Base-by-base conservation (phyloP, 2,888 invertebrate genomes). In the Lycia hirtaria region DNA sequence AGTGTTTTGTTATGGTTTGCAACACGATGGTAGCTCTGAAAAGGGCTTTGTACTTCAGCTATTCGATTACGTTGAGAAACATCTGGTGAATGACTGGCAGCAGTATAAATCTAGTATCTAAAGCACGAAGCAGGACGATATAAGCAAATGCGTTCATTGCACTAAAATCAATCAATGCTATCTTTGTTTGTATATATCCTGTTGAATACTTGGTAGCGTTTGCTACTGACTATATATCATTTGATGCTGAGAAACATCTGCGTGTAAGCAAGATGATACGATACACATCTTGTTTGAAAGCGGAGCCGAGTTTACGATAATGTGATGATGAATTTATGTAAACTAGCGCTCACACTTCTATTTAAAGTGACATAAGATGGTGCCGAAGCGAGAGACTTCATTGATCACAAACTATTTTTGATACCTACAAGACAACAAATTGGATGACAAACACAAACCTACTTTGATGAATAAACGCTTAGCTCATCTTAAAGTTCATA, bases 1-100 rank as follows among this genome's bases (percentile, higher is more conserved):
- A 69, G 70, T 76, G 72, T 77, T 81, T 79, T 80, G 79, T 80
- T 80, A 76, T 76, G 74, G 74, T 51, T 75, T 75, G 72, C 71
- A 70, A 68, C 72, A 76, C 64, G 60, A 60, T 58, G 60, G 62
- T 54, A 60, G 51, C 68, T 62, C 64, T 60, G 65, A 73, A 71
- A n/a, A 72, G 69, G 69, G 68, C 68, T 69, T 69, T 65, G 57
- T 58, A 37, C 28, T 52, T 49, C 24, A 48, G 30, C 41, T 49
- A 52, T 56, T 47, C 51, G 24, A 56, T 41, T 51, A 12, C 33
- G 65, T 57, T 59, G 59, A 57, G 53, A 59, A 56, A 62, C 45
- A 33, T 52, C 47, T 55, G 56, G 43, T 55, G 49, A 62, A 56
- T 56, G 37, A 37, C 19, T 20, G 37, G n/a, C 1, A 17, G 17